Percentiles rank a stretch among this genome's conserved stretches.
phyloP scores from a whole-genome alignment of 2,113 vertebrate genomes.

The Gymnocephalus cernua region DNA sequence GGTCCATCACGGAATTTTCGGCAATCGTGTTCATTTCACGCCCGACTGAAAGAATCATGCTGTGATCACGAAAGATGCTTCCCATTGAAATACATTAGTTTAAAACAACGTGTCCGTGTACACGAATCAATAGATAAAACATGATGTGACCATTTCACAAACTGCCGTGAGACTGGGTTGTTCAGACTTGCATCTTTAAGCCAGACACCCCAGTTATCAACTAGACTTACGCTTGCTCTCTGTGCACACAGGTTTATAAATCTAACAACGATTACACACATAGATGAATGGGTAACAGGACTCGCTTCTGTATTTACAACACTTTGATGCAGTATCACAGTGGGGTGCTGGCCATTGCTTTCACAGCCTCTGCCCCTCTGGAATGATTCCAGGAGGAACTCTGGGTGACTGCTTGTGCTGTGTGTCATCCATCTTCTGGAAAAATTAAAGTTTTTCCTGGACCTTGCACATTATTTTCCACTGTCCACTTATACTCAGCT shows the following conservation, averaged over 20 bases:
- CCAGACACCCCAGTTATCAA: conserved; percentile 32
- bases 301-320: conserved; percentile 47
- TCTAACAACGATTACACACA: conserved; percentile 2
- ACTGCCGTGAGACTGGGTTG: too few relatives aligned
- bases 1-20: too few relatives aligned
- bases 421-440: conserved; percentile 65
- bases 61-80: too few relatives aligned
- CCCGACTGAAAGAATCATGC: too few relatives aligned
- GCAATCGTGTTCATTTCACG: too few relatives aligned
- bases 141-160: too few relatives aligned
- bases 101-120: too few relatives aligned
- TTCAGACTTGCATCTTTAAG: conserved; percentile 9
- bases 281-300: conserved; percentile 51
- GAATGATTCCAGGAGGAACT: conserved; percentile 48
- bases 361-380: conserved; percentile 48
- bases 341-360: conserved; percentile 45
- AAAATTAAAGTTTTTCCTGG: conserved; percentile 40
- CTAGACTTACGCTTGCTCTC: conserved; percentile 20
- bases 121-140: too few relatives aligned
- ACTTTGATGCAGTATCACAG: conserved; percentile 64
- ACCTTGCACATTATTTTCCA: conserved; percentile 37
- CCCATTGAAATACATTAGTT: too few relatives aligned
- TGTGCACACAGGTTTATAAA: conserved; percentile 24
- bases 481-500: conserved; percentile 23
- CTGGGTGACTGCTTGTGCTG: conserved; percentile 40